phyloP scores from a whole-genome alignment of 2,888 invertebrate species.

The Eucera pruinosa region DNA sequence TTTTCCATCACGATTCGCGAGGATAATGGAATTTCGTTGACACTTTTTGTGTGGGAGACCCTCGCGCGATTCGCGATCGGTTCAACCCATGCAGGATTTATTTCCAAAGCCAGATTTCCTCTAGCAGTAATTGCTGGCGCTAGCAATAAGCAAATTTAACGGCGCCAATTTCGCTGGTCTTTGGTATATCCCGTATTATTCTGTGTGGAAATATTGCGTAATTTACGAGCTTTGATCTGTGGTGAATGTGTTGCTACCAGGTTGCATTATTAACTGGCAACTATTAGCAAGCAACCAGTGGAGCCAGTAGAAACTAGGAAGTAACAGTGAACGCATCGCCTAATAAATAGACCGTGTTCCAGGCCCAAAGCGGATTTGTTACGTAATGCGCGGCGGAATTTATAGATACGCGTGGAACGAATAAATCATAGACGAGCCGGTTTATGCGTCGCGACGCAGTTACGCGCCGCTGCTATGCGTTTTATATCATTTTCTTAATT shows the following conservation, averaged over 20 bases:
- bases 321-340: constrained; percentile 25
- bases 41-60: constrained; percentile 29
- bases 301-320: constrained; percentile 41
- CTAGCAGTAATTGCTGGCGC: too few species aligned
- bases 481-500: constrained; percentile 55
- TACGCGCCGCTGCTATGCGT: constrained; percentile 38
- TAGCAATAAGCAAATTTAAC: too few species aligned
- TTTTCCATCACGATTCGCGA: constrained; percentile 55
- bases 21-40: constrained; percentile 62
- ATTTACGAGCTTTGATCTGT: too few species aligned
- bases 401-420: constrained; percentile 34
- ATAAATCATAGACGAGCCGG: constrained; percentile 55
- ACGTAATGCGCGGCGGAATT: constrained; percentile 42
- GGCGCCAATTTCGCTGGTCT: too few species aligned
- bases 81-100: constrained; percentile 6
- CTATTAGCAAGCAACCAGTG: neutral
- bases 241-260: neutral
- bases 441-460: constrained; percentile 43
- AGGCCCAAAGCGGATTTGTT: constrained; percentile 25
- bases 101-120: neutral
- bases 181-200: too few species aligned
- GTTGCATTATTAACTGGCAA: neutral
- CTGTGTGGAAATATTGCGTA: too few species aligned
- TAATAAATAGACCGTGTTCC: constrained; percentile 36
- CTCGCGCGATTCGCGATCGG: neutral